Conservation (phyloP, 2,888 invertebrate genomes). For the Drosophila pseudotakahashii region DNA sequence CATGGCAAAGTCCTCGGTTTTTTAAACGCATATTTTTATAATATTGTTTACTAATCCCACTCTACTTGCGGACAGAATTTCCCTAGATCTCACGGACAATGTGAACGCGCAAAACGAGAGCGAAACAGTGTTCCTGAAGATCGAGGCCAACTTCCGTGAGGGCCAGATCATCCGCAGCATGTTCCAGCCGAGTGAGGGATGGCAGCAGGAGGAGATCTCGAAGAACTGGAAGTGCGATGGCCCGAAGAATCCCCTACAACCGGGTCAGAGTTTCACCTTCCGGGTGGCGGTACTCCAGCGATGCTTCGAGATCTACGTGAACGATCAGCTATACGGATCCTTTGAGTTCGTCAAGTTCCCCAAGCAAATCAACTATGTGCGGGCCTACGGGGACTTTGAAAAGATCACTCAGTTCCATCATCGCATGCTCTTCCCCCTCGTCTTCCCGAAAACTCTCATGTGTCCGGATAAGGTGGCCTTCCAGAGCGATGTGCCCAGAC, state of each 20-base stretch:
- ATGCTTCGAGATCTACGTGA: constrained; percentile 84
- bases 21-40: not conserved
- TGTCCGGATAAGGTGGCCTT: constrained; percentile 82
- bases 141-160: constrained; percentile 84
- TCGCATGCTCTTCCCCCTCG: constrained; percentile 82
- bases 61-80: constrained; percentile 73
- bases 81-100: constrained; percentile 83
- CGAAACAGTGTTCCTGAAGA: constrained; percentile 82
- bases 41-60: not conserved
- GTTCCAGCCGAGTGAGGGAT: constrained; percentile 83
- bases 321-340: constrained; percentile 83
- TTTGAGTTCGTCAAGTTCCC: constrained; percentile 83
- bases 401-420: constrained; percentile 84
- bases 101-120: constrained; percentile 80
- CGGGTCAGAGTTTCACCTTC: constrained; percentile 83
- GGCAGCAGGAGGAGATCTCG: constrained; percentile 84
- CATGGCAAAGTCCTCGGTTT: too few species aligned
- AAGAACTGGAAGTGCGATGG: constrained; percentile 84
- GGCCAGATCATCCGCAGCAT: constrained; percentile 84
- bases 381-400: constrained; percentile 83
- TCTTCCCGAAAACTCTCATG: constrained; percentile 81
- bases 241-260: constrained; percentile 83
- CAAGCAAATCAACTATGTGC: constrained; percentile 82
- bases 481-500: constrained; percentile 83
- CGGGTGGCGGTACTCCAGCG: constrained; percentile 83